Base-by-base conservation (phyloP, 1,140 invertebrate genomes). In the Catajapyx aquilonaris region DNA sequence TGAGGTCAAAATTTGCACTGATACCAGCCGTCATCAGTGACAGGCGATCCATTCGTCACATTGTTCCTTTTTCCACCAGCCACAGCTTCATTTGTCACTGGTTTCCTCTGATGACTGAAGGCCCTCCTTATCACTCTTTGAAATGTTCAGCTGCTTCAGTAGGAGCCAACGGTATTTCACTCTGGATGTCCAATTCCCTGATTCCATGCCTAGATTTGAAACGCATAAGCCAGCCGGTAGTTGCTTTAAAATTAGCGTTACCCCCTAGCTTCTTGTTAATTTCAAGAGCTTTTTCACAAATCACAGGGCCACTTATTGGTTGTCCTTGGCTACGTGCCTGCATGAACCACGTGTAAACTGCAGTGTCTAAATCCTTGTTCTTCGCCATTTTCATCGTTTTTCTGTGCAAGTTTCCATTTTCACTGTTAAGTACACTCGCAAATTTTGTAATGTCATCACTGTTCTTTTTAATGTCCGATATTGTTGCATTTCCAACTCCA, bases 401-500 rank as follows among this genome's bases (percentile, higher is more conserved):
- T n/a, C n/a, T n/a, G n/a, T n/a, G n/a, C n/a, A n/a, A n/a, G n/a
- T n/a, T n/a, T n/a, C n/a, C n/a, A n/a, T n/a, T n/a, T n/a, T n/a
- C n/a, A n/a, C n/a, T n/a, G n/a, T n/a, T n/a, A n/a, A n/a, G 25
- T 9, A 31, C 13, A 5, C 17, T 13, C 5, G 2, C 17, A 45
- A 44, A 37, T 18, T 34, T 38, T 28, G 31, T 20, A 41, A 38
- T 35, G 20, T n/a, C 11, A 35, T 25, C 31, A 23, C 20, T 32
- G 7, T 36, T 34, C 22, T 44, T 43, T 34, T 42, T 34, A 28
- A 40, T 38, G 30, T 46, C 42, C 13, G 37, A 38, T 36, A 39
- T 44, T 11, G 42, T 45, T n/a, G 44, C 30, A 38, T 38, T 46
- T 30, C 35, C 38, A 23, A 46, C 28, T 23, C 22, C 31, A 30